phyloP scores from a whole-genome alignment of 2,888 invertebrate species.

The Eremobia ochroleuca region DNA sequence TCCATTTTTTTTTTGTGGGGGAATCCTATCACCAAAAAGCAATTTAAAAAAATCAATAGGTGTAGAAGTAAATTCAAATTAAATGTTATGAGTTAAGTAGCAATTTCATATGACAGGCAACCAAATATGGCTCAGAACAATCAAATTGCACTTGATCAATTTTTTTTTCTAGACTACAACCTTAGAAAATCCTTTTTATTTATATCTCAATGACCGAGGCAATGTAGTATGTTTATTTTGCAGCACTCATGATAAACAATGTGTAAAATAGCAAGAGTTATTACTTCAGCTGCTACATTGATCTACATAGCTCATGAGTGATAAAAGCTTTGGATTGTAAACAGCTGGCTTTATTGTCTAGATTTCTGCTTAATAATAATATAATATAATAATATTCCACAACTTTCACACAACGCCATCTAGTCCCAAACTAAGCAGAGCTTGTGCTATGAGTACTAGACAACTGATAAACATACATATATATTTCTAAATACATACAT shows the following conservation, averaged over 20 bases:
- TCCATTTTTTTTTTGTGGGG: neutral
- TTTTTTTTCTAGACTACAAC: neutral
- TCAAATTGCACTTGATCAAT: neutral
- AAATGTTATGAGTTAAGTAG: neutral
- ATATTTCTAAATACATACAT: too few species aligned
- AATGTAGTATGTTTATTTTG: neutral
- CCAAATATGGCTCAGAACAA: neutral
- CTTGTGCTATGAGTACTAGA: too few species aligned
- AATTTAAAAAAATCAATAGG: neutral
- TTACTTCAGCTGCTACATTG: slow-evolving; percentile 18
- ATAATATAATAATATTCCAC: too few species aligned
- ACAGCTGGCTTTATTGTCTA: slow-evolving; percentile 31
- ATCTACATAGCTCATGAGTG: slow-evolving; percentile 8
- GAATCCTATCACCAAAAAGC: neutral
- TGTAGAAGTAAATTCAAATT: neutral
- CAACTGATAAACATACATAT: too few species aligned
- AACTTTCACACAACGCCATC: too few species aligned
- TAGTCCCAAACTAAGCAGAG: too few species aligned
- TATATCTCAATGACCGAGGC: neutral
- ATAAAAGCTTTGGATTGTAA: slow-evolving; percentile 21
- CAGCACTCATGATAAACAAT: slow-evolving; percentile 17
- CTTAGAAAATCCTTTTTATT: neutral
- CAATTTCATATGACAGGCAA: neutral
- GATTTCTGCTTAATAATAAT: too few species aligned
- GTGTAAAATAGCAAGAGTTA: slow-evolving; percentile 28